Percentiles rank a stretch among this genome's conserved stretches.
Conservation (phyloP, 2,797 vertebrate genomes). For the Alauda arvensis region DNA sequence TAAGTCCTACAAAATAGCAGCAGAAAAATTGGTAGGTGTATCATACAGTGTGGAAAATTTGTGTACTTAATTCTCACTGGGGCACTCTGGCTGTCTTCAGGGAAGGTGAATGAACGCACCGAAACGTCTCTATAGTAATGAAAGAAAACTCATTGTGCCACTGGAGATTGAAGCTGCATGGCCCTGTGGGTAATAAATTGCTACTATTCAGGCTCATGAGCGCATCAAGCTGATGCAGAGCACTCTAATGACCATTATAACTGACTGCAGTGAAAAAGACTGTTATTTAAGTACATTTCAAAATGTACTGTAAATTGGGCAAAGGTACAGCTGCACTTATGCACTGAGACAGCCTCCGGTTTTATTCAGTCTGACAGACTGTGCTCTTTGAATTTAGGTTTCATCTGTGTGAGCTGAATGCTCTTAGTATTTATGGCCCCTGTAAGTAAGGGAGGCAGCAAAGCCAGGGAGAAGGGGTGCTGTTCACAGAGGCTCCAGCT, state of each 20-base stretch:
- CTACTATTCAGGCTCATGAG: conserved; percentile 46
- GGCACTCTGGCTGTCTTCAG: not conserved
- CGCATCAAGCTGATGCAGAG: conserved; percentile 40
- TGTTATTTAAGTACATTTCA: conserved; percentile 55
- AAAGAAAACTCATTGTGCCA: conserved; percentile 46
- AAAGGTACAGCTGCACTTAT: conserved; percentile 38
- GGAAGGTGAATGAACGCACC: conserved; percentile 10
- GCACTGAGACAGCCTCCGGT: conserved; percentile 17
- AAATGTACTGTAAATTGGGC: conserved; percentile 55
- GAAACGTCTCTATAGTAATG: conserved; percentile 27
- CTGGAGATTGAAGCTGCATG: conserved; percentile 39
- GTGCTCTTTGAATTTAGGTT: conserved; percentile 36
- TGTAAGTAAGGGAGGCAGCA: not conserved
- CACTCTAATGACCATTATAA: conserved; percentile 58
- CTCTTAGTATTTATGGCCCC: not conserved
- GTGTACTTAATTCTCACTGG: conserved; percentile 29
- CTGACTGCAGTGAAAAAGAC: conserved; percentile 31
- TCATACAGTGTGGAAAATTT: not conserved
- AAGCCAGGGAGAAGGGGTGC: not conserved
- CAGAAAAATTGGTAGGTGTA: not conserved
- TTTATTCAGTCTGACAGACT: conserved; percentile 33
- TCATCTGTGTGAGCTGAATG: conserved; percentile 38
- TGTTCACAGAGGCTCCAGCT: not conserved
- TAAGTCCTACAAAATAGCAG: not conserved
- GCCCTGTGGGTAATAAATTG: conserved; percentile 47